These are phyloP conservation scores for Meleagris gallopavo DNA, from an alignment of 2,113 vertebrate genomes.

Conservation along the genomic window DNA sequence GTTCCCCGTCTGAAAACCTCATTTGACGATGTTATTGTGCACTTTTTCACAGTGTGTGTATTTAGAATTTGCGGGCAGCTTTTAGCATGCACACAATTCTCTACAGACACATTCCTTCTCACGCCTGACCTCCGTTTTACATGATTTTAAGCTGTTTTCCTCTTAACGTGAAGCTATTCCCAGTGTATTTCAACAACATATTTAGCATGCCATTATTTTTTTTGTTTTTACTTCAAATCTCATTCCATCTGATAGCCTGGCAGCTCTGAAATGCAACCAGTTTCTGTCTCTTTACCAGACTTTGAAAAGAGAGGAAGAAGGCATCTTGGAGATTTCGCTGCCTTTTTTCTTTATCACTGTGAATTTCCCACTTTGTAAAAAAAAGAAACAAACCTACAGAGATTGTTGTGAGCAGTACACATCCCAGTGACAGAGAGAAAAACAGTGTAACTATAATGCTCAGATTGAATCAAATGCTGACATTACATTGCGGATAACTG, in stretches of 20 bases:
- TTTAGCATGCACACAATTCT: constrained; percentile 50
- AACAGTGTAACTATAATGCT: constrained; percentile 1
- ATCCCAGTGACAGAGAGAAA: constrained; percentile 33
- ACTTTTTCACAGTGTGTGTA: background rate
- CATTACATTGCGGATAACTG: background rate
- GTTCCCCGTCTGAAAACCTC: background rate
- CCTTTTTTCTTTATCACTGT: constrained; percentile 31
- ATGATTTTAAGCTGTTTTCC: constrained; percentile 58
- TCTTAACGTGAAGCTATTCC: constrained; percentile 45
- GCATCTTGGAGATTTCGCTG: constrained; percentile 37
- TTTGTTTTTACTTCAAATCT: constrained; percentile 46
- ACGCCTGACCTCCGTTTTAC: constrained; percentile 43
- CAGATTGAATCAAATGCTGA: background rate
- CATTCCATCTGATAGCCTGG: constrained; percentile 60
- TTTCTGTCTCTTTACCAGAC: constrained; percentile 34
- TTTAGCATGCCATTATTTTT: constrained; percentile 65
- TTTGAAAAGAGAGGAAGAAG: constrained; percentile 18
- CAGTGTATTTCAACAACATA: constrained; percentile 47
- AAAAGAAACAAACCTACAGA: background rate
- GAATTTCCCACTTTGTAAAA: constrained; percentile 45
- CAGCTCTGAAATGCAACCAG: constrained; percentile 45
- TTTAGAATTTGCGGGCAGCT: constrained; percentile 6
- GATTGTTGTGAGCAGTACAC: background rate
- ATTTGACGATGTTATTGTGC: background rate
- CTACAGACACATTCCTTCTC: constrained; percentile 38